phyloP scores from a whole-genome alignment of 2,797 vertebrate genomes.

The Clamator glandarius region DNA sequence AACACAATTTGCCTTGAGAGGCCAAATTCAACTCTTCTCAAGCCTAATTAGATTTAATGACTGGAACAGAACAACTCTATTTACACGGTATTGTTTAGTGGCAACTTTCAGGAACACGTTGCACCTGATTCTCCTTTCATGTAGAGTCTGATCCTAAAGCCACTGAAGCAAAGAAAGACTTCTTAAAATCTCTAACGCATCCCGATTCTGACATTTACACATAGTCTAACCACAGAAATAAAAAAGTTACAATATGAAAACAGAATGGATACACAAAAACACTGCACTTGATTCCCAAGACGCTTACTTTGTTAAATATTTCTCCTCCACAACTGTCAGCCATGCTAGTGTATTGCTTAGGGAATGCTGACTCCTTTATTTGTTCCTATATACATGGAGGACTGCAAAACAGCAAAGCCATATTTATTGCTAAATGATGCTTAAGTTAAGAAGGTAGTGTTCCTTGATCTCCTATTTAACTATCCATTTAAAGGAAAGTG shows the following conservation, averaged over 20 bases:
- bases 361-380: not conserved
- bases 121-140: not conserved
- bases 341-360: not conserved
- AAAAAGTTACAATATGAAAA: not conserved
- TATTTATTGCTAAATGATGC: not conserved
- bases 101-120: slow-evolving; percentile 18
- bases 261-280: not conserved
- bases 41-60: slow-evolving; percentile 46
- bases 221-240: not conserved
- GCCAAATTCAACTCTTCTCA: slow-evolving; percentile 26
- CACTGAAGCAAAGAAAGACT: not conserved
- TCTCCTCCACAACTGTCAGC: not conserved
- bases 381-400: not conserved
- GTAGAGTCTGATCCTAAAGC: not conserved
- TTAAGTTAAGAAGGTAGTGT: not conserved
- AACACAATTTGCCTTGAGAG: not conserved
- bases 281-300: not conserved
- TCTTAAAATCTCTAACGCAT: not conserved
- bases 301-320: not conserved
- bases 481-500: not conserved
- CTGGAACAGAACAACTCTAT: slow-evolving; percentile 43
- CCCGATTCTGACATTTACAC: not conserved
- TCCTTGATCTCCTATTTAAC: not conserved
- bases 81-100: not conserved
- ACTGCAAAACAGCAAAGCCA: not conserved